Percentiles rank a stretch among this genome's conserved stretches.
Evolutionary conservation across 2,888 invertebrate species (phyloP).

Genomic region (Nymphalis polychloros): DNA sequence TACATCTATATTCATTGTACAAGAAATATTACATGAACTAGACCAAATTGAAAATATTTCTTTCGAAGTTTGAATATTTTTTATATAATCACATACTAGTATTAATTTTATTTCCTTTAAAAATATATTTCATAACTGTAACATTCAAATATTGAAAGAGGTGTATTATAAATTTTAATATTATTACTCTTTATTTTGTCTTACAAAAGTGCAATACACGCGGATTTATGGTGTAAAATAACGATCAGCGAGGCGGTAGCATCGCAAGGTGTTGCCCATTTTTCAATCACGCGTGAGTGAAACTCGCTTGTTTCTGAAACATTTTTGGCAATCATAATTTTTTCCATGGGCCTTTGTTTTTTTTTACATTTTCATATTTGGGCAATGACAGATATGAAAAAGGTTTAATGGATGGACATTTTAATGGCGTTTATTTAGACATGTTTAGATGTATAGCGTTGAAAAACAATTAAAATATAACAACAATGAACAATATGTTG

Average conservation of each 20-base stretch:
- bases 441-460: background rate
- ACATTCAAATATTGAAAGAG: background rate
- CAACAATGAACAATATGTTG: too few relatives aligned
- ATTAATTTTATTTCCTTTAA: too few relatives aligned
- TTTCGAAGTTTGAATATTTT: too few relatives aligned
- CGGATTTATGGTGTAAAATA: constrained; percentile 42
- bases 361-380: constrained; percentile 11
- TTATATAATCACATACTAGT: too few relatives aligned
- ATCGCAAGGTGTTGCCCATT: constrained; percentile 69
- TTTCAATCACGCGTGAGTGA: constrained; percentile 65
- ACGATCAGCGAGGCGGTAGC: constrained; percentile 49
- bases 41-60: too few relatives aligned
- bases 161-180: background rate
- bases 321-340: constrained; percentile 48
- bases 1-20: too few relatives aligned
- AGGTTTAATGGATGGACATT: constrained; percentile 6
- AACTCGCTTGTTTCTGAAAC: constrained; percentile 53
- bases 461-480: background rate
- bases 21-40: too few relatives aligned
- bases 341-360: background rate
- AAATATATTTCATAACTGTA: too few relatives aligned
- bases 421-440: constrained; percentile 6
- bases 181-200: constrained; percentile 15
- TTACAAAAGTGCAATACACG: constrained; percentile 23
- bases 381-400: constrained; percentile 2